Evolutionary conservation across 2,797 vertebrate genomes (phyloP).

Genomic region (Acipenser oxyrinchus): DNA sequence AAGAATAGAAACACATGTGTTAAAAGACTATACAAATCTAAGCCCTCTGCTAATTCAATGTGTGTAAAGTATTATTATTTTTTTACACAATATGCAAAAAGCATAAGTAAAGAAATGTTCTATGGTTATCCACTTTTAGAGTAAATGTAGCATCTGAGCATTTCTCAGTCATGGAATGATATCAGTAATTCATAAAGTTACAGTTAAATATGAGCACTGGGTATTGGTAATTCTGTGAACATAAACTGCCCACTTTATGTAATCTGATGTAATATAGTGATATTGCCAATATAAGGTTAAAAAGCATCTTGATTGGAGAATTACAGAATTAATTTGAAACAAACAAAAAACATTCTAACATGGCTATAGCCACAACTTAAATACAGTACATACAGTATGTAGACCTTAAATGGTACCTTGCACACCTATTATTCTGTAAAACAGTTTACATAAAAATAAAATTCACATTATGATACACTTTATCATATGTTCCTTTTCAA

Average conservation of each 20-base stretch:
- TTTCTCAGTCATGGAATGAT: conserved; percentile 30
- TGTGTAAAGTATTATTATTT: conserved; percentile 10
- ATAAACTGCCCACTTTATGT: conserved; percentile 18
- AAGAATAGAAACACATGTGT: conserved; percentile 9
- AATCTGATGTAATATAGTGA: conserved; percentile 14
- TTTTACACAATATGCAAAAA: conserved; percentile 6
- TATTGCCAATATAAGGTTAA: conserved; percentile 3
- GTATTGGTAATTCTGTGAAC: conserved; percentile 6
- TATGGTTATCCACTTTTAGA: neutral
- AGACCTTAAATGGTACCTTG: too few species aligned
- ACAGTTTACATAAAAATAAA: conserved; percentile 15
- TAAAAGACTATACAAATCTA: conserved; percentile 26
- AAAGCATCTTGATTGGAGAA: neutral
- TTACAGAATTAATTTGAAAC: conserved; percentile 20
- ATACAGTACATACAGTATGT: neutral
- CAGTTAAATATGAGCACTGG: conserved; percentile 11
- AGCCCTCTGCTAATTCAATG: conserved; percentile 29
- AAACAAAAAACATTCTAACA: conserved; percentile 27
- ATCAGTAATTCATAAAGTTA: conserved; percentile 16
- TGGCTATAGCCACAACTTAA: conserved; percentile 12
- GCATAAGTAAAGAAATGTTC: neutral
- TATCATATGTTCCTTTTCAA: neutral
- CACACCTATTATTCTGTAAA: neutral
- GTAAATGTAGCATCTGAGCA: neutral
- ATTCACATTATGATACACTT: conserved; percentile 21